phyloP scores from a whole-genome alignment of 2,888 invertebrate genomes.

The Poecilus cupreus region DNA sequence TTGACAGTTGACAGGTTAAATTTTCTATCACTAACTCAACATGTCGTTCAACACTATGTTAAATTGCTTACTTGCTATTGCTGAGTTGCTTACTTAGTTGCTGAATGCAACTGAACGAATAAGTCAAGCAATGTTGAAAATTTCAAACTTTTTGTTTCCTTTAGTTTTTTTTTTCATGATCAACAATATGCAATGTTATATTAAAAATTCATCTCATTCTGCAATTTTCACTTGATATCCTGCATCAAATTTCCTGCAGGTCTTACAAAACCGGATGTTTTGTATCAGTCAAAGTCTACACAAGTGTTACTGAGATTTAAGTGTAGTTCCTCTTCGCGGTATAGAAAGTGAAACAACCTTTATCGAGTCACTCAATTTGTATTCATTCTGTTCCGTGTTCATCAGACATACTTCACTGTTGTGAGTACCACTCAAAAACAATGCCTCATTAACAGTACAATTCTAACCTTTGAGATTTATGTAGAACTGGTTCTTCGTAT shows the following conservation, averaged over 20 bases:
- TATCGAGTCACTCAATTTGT: background rate
- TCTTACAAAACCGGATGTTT: constrained; percentile 15
- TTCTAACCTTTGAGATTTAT: constrained; percentile 1
- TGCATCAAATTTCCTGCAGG: constrained; percentile 15
- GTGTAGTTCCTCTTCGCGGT: background rate
- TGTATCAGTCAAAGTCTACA: background rate
- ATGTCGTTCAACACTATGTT: too few species aligned
- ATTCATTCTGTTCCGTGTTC: constrained; percentile 4
- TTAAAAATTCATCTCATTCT: constrained; percentile 7
- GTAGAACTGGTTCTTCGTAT: background rate
- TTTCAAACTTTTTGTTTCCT: too few species aligned
- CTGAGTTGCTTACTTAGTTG: too few species aligned
- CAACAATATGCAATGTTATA: constrained; percentile 6
- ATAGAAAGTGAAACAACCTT: constrained; percentile 14
- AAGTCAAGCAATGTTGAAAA: too few species aligned
- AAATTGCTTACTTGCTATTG: too few species aligned
- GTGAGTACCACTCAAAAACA: background rate
- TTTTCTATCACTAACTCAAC: too few species aligned
- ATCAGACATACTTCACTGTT: background rate
- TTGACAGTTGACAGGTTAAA: too few species aligned
- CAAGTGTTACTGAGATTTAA: too few species aligned
- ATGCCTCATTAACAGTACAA: constrained; percentile 7
- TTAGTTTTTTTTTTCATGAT: too few species aligned
- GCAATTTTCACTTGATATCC: background rate
- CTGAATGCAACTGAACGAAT: too few species aligned